Evolutionary conservation across 2,113 vertebrate species (phyloP), one percentile per base, ranked within the genome.

Genomic region (Brachyhypopomus gauderio): DNA sequence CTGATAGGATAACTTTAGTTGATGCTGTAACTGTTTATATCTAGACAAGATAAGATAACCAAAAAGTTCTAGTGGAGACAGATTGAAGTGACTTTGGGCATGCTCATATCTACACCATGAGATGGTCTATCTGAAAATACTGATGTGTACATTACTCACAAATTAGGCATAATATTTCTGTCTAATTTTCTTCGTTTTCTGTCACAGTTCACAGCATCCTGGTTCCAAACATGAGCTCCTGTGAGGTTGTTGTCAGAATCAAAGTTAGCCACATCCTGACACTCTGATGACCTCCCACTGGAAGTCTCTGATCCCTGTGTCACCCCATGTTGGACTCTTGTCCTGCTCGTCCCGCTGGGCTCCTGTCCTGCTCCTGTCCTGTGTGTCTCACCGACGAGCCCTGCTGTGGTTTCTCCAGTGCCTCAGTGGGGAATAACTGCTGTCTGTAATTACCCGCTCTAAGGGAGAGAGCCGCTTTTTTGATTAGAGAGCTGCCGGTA

Each of bases 401-500:
- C 12, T 11, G 22, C 23, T 30, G 30, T 22, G 22, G 56, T 56
- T 20, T 16, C 52, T 69, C 67, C 45, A 38, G 70, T 67, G 60
- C 41, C 20, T 17, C 36, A 72, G 70, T 79, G 67, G 67, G 69
- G 72, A 72, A 72, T 72, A 72, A 72, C 72, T 56, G 25, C 58
- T 79, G 41, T 62, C 67, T 79, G 41, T 71, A 79, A 79, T 79
- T 72, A 79, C 77, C 77, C 62, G 77, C 63, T 79, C 56, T 72
- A 62, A 79, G 67, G 36, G 19, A 62, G 56, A 62, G 77, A 79
- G n/a, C 34, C 20, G 45, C 55, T 59, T 62, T 52, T 81, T 66
- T 58, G 48, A 81, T 75, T 75, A 74, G 30, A 81, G 62, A 55
- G 67, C 75, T 67, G 64, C 62, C 67, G 67, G 72, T 81, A 8